These are phyloP conservation scores for Theristicus caerulescens DNA, from an alignment of 2,113 vertebrate species.

Conservation along the genomic window DNA sequence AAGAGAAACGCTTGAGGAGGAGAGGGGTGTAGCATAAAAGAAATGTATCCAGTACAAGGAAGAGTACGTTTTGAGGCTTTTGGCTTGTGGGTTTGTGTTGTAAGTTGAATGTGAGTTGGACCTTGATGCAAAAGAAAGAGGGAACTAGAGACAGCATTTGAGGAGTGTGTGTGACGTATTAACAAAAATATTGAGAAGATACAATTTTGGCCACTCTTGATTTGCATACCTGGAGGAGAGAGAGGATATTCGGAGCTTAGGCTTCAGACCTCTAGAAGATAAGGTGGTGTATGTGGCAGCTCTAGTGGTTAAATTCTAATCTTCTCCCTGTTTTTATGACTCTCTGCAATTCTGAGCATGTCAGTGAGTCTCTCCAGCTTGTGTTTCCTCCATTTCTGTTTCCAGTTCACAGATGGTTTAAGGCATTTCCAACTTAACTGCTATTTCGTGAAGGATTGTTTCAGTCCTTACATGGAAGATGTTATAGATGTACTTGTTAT, in stretches of 20 bases:
- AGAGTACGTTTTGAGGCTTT: not conserved
- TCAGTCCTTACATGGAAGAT: not conserved
- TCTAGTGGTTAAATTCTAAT: not conserved
- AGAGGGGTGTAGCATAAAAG: not conserved
- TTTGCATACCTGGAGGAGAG: not conserved
- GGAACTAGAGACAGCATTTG: not conserved
- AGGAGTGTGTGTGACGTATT: not conserved
- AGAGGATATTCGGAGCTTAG: not conserved
- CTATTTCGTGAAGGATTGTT: not conserved
- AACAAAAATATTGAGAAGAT: not conserved
- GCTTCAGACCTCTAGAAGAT: not conserved
- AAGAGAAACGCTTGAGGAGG: not conserved
- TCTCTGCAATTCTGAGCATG: not conserved
- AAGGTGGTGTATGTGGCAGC: not conserved
- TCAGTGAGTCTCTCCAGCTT: not conserved
- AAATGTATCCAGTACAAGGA: not conserved
- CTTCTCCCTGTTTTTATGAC: not conserved
- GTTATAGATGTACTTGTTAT: not conserved
- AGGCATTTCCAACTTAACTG: conserved; percentile 10
- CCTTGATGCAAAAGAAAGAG: not conserved
- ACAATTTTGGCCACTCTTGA: not conserved
- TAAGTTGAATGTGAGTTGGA: not conserved
- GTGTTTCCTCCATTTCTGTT: not conserved
- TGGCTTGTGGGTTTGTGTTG: not conserved
- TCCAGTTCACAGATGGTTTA: not conserved